Conservation (phyloP, 2,113 vertebrate genomes). For the Megaptera novaeangliae region DNA sequence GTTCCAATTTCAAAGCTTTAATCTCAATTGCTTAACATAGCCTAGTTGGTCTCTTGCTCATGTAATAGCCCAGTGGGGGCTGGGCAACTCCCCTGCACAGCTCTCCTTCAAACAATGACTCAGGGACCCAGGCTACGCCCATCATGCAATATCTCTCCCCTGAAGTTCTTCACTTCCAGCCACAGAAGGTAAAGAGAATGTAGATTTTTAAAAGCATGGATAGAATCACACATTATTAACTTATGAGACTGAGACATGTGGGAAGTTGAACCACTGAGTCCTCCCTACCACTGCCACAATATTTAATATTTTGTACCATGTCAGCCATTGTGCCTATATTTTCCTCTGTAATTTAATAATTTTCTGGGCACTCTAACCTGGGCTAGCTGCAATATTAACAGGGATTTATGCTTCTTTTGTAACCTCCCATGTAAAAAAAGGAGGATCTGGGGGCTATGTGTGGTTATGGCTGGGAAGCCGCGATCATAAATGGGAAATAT, state of each 20-base stretch:
- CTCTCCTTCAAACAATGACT: background rate
- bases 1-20: background rate
- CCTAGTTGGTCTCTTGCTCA: background rate
- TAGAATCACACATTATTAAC: background rate
- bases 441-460: background rate
- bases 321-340: background rate
- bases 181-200: background rate
- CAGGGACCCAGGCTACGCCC: background rate
- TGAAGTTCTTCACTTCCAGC: background rate
- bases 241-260: background rate
- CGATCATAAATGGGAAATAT: background rate
- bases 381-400: background rate
- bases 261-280: background rate
- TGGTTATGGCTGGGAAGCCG: background rate
- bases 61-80: background rate
- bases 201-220: background rate
- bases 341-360: background rate
- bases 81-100: background rate
- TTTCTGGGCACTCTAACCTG: background rate
- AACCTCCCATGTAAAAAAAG: background rate
- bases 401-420: background rate
- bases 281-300: background rate
- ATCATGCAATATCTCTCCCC: background rate
- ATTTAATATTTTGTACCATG: background rate
- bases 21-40: background rate